phyloP scores from a whole-genome alignment of 2,888 invertebrate species.

The Andrena fulva region DNA sequence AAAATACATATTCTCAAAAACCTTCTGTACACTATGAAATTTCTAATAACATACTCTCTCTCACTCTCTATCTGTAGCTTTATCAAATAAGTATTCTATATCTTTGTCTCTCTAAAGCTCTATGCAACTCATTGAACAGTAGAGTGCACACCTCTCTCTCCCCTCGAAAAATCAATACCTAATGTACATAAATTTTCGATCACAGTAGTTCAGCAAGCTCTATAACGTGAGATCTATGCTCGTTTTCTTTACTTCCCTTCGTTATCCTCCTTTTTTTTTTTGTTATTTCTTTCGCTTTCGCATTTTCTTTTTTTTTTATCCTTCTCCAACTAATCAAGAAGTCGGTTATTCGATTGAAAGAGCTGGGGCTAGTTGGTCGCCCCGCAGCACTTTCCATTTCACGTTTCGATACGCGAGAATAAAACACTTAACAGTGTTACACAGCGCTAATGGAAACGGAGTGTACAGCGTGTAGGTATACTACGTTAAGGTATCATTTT shows the following conservation, averaged over 20 bases:
- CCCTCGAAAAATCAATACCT: conserved; percentile 56
- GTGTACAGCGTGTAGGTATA: conserved; percentile 72
- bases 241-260: conserved; percentile 11
- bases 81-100: conserved; percentile 72
- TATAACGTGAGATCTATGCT: conserved; percentile 82
- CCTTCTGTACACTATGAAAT: conserved; percentile 74
- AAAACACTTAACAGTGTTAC: conserved; percentile 78
- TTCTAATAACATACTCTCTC: conserved; percentile 72
- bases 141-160: conserved; percentile 33
- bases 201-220: conserved; percentile 73
- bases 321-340: conserved; percentile 43
- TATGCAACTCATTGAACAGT: conserved; percentile 67
- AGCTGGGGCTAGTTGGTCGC: conserved; percentile 71
- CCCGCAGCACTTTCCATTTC: conserved; percentile 65
- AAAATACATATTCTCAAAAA: conserved; percentile 77
- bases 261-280: not conserved
- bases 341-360: conserved; percentile 44
- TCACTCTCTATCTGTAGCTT: conserved; percentile 65
- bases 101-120: conserved; percentile 59
- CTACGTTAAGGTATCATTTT: conserved; percentile 72
- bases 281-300: not conserved
- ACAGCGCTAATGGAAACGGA: conserved; percentile 77
- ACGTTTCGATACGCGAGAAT: conserved; percentile 76
- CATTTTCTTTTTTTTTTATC: not conserved
- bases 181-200: conserved; percentile 70